Conservation (phyloP, 2,113 vertebrate genomes). For the Leucopsar rothschildi region DNA sequence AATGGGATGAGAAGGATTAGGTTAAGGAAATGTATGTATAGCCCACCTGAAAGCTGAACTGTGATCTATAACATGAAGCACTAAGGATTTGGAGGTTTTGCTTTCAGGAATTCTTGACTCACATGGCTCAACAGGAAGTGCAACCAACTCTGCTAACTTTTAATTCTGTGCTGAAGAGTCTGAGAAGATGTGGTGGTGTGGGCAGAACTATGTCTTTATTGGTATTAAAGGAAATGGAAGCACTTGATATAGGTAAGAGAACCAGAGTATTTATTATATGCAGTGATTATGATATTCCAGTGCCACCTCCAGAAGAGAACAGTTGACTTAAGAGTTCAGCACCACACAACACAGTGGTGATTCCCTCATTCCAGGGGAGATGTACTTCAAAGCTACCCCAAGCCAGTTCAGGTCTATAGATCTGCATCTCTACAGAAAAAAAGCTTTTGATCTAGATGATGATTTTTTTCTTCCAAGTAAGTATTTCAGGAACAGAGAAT, state of each 20-base stretch:
- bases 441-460: not conserved
- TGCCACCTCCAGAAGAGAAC: not conserved
- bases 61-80: not conserved
- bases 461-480: not conserved
- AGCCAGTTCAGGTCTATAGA: not conserved
- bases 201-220: conserved; percentile 64
- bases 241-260: conserved; percentile 81
- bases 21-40: not conserved
- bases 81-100: not conserved
- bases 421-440: not conserved
- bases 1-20: not conserved
- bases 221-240: conserved; percentile 87
- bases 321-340: not conserved
- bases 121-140: conserved; percentile 87
- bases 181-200: conserved; percentile 74
- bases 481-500: not conserved
- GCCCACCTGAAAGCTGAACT: not conserved
- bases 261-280: not conserved
- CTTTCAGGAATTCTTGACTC: conserved; percentile 84
- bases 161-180: conserved; percentile 80
- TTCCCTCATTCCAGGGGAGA: not conserved
- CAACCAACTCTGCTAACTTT: conserved; percentile 88
- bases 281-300: not conserved
- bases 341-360: not conserved
- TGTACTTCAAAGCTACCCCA: not conserved